phyloP scores from a whole-genome alignment of 2,797 vertebrate species.

The Salmo trutta region DNA sequence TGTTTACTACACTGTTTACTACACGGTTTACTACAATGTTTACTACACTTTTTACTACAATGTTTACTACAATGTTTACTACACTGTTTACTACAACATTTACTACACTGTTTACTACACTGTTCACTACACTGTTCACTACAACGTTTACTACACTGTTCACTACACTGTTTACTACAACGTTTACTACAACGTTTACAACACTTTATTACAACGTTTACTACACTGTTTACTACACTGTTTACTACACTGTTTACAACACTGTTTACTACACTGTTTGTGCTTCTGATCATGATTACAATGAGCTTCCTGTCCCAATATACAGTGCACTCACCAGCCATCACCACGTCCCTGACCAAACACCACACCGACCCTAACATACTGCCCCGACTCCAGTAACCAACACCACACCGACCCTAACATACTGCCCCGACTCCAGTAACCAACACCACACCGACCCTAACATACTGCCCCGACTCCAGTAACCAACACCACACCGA shows the following conservation, averaged over 20 bases:
- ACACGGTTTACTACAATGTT: constrained; percentile 48
- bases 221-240: constrained; percentile 41
- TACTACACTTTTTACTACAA: constrained; percentile 45
- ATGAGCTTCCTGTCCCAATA: constrained; percentile 1
- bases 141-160: constrained; percentile 50
- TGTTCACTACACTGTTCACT: constrained; percentile 50
- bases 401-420: not conserved
- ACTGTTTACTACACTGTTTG: constrained; percentile 32
- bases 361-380: not conserved
- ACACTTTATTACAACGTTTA: constrained; percentile 47
- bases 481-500: not conserved
- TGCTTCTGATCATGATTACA: constrained; percentile 1
- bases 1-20: constrained; percentile 50
- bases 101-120: constrained; percentile 45
- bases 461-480: too few species aligned
- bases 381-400: not conserved
- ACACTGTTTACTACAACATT: constrained; percentile 42
- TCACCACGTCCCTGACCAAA: not conserved
- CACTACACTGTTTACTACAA: constrained; percentile 45
- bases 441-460: not conserved
- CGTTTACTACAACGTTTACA: too few species aligned
- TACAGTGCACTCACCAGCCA: constrained; percentile 12
- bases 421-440: not conserved
- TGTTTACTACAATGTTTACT: too few species aligned
- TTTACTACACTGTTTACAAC: constrained; percentile 56